phyloP scores from a whole-genome alignment of 2,797 vertebrate genomes.

The Rhynchonycteris naso region DNA sequence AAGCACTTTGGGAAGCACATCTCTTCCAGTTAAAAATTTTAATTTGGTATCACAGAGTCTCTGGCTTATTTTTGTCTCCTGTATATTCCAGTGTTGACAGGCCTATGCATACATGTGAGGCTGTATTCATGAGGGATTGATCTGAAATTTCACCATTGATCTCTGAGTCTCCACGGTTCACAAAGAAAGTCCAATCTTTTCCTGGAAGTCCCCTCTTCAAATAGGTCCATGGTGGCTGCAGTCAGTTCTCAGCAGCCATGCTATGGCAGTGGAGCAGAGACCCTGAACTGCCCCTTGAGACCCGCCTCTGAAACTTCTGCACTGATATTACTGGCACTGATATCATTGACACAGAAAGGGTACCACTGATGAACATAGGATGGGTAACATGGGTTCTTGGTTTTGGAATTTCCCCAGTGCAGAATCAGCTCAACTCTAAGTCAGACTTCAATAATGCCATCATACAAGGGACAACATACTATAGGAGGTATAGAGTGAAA shows the following conservation, averaged over 20 bases:
- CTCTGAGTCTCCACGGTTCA: not conserved
- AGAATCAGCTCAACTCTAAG: not conserved
- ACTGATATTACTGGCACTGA: not conserved
- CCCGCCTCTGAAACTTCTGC: not conserved
- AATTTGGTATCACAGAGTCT: not conserved
- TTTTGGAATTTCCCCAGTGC: not conserved
- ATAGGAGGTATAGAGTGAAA: not conserved
- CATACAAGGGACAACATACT: not conserved
- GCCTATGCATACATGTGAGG: not conserved
- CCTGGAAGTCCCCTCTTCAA: not conserved
- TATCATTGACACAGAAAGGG: not conserved
- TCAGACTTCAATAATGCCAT: not conserved
- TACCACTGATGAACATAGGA: not conserved
- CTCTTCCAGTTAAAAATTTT: not conserved
- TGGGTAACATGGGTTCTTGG: not conserved
- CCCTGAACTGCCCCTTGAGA: not conserved
- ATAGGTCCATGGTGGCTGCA: not conserved
- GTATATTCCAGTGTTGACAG: not conserved
- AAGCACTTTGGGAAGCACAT: not conserved
- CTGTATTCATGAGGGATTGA: not conserved
- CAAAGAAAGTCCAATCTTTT: not conserved
- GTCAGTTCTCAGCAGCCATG: not conserved
- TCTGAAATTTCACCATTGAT: not conserved
- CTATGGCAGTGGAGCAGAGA: not conserved
- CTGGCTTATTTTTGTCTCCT: not conserved